Evolutionary conservation across 2,888 invertebrate genomes (phyloP).

Genomic region (Drosophila algonquin): DNA sequence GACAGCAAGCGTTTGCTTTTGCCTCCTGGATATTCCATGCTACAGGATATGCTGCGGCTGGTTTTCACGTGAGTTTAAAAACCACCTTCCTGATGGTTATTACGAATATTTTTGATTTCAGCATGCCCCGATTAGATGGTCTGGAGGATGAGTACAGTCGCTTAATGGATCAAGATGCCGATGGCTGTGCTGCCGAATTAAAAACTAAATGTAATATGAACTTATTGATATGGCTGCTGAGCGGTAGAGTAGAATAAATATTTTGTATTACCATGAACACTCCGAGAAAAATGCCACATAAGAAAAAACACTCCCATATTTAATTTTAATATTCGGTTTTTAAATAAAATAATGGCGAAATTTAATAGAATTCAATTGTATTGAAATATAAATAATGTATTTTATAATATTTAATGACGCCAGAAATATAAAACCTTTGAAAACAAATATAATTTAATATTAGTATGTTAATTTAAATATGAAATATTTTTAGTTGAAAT

Average conservation of each 20-base stretch:
- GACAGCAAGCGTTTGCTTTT: conserved; percentile 86
- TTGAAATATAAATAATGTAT: too few relatives aligned
- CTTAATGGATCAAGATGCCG: conserved; percentile 46
- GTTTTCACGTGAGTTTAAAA: conserved; percentile 86
- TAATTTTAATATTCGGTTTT: too few relatives aligned
- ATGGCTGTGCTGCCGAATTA: conserved; percentile 49
- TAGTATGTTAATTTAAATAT: too few relatives aligned
- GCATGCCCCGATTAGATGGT: conserved; percentile 64
- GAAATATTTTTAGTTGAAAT: too few relatives aligned
- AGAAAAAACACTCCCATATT: too few relatives aligned
- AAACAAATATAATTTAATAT: too few relatives aligned
- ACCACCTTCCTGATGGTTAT: too few relatives aligned
- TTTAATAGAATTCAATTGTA: too few relatives aligned
- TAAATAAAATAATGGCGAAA: too few relatives aligned
- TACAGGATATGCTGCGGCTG: conserved; percentile 88
- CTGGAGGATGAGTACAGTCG: conserved; percentile 59
- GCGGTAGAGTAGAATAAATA: conserved; percentile 47
- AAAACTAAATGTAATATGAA: conserved; percentile 65
- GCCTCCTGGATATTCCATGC: conserved; percentile 87
- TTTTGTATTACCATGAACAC: neutral
- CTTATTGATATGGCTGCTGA: conserved; percentile 62
- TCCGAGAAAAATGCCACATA: too few relatives aligned
- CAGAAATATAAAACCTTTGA: too few relatives aligned
- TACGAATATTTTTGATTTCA: neutral
- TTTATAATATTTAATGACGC: too few relatives aligned